Conservation (phyloP, 2,888 invertebrate species). For the Lapara coniferarum region DNA sequence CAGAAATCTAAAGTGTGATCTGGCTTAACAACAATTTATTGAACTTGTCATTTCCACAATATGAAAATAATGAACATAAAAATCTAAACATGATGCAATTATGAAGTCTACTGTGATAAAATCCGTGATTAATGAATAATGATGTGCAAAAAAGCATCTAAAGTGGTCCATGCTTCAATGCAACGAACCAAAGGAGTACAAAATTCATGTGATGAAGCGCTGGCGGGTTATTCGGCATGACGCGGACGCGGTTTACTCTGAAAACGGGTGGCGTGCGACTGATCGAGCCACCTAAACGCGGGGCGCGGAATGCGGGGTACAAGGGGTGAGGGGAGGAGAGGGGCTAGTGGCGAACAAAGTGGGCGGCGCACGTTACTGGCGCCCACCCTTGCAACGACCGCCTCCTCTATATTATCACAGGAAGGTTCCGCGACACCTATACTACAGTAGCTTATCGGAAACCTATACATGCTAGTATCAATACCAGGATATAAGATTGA, state of each 20-base stretch:
- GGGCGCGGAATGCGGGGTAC: constrained; percentile 37
- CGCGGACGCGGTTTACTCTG: constrained; percentile 72
- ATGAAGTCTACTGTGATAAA: constrained; percentile 39
- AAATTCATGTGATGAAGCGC: constrained; percentile 74
- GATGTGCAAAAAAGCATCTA: constrained; percentile 79
- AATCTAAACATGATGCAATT: constrained; percentile 28
- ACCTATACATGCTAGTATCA: constrained; percentile 16
- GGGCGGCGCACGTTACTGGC: constrained; percentile 60
- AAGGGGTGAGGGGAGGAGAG: constrained; percentile 39
- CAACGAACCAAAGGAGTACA: constrained; percentile 79
- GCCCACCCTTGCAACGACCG: constrained; percentile 53
- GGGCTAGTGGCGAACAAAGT: constrained; percentile 46
- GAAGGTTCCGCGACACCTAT: constrained; percentile 71
- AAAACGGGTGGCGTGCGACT: constrained; percentile 72
- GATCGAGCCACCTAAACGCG: constrained; percentile 45
- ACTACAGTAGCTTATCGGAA: constrained; percentile 7
- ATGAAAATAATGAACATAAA: constrained; percentile 33
- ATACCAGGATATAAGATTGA: constrained; percentile 17
- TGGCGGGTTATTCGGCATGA: constrained; percentile 72
- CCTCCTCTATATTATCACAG: constrained; percentile 73
- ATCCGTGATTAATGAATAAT: constrained; percentile 55
- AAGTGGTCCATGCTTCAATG: constrained; percentile 80
- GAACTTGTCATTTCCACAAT: background rate
- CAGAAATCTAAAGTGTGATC: background rate
- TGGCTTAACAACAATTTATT: background rate